phyloP scores from a whole-genome alignment of 2,797 vertebrate genomes.

The Eremophila alpestris region DNA sequence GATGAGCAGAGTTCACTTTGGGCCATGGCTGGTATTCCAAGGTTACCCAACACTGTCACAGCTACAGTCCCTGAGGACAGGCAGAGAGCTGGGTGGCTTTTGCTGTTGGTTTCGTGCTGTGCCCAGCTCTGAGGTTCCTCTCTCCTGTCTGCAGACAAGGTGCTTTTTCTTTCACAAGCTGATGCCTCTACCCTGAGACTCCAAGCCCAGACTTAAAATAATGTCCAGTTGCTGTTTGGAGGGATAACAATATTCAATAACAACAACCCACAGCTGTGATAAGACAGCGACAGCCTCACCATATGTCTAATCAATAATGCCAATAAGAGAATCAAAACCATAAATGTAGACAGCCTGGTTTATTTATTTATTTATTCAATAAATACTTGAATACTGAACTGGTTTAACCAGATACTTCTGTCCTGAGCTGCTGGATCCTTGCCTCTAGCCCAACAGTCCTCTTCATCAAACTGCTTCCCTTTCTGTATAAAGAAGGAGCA shows the following conservation, averaged over 20 bases:
- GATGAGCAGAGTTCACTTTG: not conserved
- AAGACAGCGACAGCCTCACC: not conserved
- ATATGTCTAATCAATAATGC: not conserved
- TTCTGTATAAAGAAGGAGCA: not conserved
- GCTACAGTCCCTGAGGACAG: not conserved
- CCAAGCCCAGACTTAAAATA: not conserved
- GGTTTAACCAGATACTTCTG: not conserved
- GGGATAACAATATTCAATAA: not conserved
- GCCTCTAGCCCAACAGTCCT: not conserved
- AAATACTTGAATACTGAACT: not conserved
- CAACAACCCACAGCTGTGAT: not conserved
- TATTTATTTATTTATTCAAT: not conserved
- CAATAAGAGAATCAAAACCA: not conserved
- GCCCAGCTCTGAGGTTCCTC: not conserved
- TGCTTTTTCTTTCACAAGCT: not conserved
- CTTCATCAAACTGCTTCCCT: not conserved
- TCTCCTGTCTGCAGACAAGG: not conserved
- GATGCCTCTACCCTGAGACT: not conserved
- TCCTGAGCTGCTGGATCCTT: not conserved
- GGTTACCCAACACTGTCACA: not conserved
- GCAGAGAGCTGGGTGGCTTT: not conserved
- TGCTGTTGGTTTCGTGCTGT: not conserved
- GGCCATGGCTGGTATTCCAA: not conserved
- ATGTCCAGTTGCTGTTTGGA: not conserved
- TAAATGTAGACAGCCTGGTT: not conserved